Conservation (phyloP, 2,797 vertebrate genomes). For the Eremophila alpestris region DNA sequence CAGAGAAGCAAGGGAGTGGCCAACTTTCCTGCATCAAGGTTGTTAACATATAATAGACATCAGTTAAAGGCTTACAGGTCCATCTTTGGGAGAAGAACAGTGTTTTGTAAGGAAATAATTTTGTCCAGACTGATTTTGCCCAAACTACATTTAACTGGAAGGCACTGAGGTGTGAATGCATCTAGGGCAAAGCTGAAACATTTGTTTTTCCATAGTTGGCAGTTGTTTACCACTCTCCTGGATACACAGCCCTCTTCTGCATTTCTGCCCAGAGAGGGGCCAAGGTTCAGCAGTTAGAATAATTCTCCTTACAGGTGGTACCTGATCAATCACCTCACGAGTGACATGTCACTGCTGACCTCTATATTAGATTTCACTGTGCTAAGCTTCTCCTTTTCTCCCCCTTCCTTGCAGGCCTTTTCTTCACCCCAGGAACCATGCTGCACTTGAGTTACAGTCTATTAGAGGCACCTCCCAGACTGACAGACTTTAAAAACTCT, state of each 20-base stretch:
- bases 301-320: constrained; percentile 45
- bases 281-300: constrained; percentile 9
- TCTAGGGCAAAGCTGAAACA: neutral
- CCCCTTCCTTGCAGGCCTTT: neutral
- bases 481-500: neutral
- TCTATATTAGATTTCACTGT: neutral
- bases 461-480: neutral
- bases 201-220: neutral
- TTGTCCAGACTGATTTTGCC: neutral
- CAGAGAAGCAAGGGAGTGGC: neutral
- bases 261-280: neutral
- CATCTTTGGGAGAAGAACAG: neutral
- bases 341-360: constrained; percentile 10
- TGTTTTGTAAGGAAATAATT: neutral
- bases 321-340: neutral
- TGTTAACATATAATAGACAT: neutral
- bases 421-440: neutral
- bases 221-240: neutral
- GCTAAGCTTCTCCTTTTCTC: neutral
- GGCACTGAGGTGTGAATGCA: neutral
- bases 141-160: neutral
- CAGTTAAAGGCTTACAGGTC: neutral
- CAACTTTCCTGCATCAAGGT: neutral
- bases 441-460: neutral
- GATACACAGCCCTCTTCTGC: neutral